Evolutionary conservation across 2,888 invertebrate species (phyloP).

Genomic region (Chromoteleia sp.): DNA sequence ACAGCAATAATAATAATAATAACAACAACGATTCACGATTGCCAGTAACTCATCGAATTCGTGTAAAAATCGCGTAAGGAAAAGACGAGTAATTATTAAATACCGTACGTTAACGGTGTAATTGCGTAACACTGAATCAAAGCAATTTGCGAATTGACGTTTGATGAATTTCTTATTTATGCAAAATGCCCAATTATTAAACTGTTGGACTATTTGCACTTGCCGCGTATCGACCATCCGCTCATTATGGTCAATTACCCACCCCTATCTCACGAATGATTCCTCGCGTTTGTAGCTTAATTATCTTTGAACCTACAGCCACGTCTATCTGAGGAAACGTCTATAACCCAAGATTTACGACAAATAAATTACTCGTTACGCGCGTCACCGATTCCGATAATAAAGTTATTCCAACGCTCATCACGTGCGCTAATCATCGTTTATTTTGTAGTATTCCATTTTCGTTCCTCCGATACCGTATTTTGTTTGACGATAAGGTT

Average conservation of each 20-base stretch:
- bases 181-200: slow-evolving; percentile 20
- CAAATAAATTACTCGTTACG: slow-evolving; percentile 53
- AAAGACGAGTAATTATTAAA: slow-evolving; percentile 50
- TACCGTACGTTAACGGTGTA: slow-evolving; percentile 34
- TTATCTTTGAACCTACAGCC: slow-evolving; percentile 65
- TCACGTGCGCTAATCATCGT: slow-evolving; percentile 32
- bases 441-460: not conserved
- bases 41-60: slow-evolving; percentile 7
- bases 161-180: slow-evolving; percentile 37
- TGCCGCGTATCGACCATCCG: slow-evolving; percentile 56
- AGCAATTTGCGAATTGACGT: slow-evolving; percentile 22
- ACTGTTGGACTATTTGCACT: slow-evolving; percentile 30
- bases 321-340: slow-evolving; percentile 5
- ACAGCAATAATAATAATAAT: slow-evolving; percentile 41
- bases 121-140: slow-evolving; percentile 32
- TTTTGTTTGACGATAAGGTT: not conserved
- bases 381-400: slow-evolving; percentile 59
- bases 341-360: slow-evolving; percentile 55
- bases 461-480: not conserved
- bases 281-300: slow-evolving; percentile 67
- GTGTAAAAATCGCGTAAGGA: slow-evolving; percentile 45
- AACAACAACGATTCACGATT: not conserved
- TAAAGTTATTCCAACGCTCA: slow-evolving; percentile 56
- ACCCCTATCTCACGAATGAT: slow-evolving; percentile 73
- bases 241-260: slow-evolving; percentile 76